Evolutionary conservation across 2,888 invertebrate genomes (phyloP), one percentile per base, ranked within the genome.

Genomic region (Philaethria dido): DNA sequence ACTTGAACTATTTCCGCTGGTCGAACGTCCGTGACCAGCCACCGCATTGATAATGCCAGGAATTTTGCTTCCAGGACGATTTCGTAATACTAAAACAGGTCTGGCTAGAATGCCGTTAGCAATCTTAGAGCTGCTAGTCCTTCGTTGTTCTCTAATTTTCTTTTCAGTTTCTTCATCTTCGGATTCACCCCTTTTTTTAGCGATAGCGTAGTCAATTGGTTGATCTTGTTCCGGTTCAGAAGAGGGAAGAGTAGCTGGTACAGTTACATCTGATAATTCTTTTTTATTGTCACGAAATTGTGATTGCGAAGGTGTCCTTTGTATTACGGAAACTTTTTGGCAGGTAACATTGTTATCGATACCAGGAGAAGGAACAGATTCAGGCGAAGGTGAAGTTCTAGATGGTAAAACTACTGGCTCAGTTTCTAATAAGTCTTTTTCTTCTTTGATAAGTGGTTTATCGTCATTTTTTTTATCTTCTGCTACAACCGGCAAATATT

Each of bases 191-290:
- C 95, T 94, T 78, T 96, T 94, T 84, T 97, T 97, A 25, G 97
- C 97, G 73, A 97, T 96, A 79, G 95, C 97, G 83, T 97, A 97
- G 82, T 97, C 97, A 70, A 97, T 97, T 0, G 97, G 97, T 77
- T 97, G 97, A 70, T 97, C 97, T 87, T 97, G 96, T 82, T 95
- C 96, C 0, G 96, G 96, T 77, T 95, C 95, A 69, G 91, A 72
- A 50, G 91, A 74, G 6, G 93, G 91, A 69, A 93, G 76, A 45
- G 93, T 88, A 54, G 91, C 76, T 55, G 94, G 94, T 74, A 94
- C 83, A 64, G 88, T 89, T 16, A 93, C 89, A 64, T 94, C 93
- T 45, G 86, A 74, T 45, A 87, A 72, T 73, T 93, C 93, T 78
- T 92, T 93, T 79, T 92, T 92, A 60, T 81, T 88, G 62, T 88